Conservation (phyloP, 1,140 invertebrate species). For the Lerema accius region DNA sequence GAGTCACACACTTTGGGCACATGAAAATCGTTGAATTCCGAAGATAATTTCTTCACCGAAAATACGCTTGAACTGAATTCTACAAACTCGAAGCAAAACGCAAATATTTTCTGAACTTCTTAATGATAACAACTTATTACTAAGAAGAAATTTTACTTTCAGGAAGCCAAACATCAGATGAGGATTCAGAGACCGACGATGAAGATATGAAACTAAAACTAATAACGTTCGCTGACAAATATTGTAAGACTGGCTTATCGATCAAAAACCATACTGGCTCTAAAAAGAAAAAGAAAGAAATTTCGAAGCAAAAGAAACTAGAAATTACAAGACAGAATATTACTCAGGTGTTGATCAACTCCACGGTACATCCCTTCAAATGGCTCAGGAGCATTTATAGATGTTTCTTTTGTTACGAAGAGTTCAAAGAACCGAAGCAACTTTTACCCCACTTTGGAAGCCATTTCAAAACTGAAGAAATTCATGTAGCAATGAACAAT, state of each 20-base stretch:
- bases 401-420: conserved; percentile 58
- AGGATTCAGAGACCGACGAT: conserved; percentile 26
- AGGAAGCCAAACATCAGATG: conserved; percentile 37
- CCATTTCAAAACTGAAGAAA: conserved; percentile 37
- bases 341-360: conserved; percentile 43
- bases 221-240: not conserved
- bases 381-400: conserved; percentile 51
- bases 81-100: no score
- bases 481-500: conserved; percentile 40
- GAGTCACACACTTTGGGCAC: no score
- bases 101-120: no score
- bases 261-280: not conserved
- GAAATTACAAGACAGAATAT: conserved; percentile 47
- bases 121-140: conserved; percentile 7
- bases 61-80: no score
- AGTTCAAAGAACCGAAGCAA: conserved; percentile 49
- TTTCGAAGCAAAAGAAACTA: conserved; percentile 34
- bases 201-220: conserved; percentile 27
- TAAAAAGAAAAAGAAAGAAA: conserved; percentile 11
- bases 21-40: no score
- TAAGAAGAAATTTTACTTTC: conserved; percentile 61
- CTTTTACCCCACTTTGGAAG: conserved; percentile 43
- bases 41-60: no score
- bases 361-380: conserved; percentile 53
- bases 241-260: conserved; percentile 6